phyloP scores from a whole-genome alignment of 2,888 invertebrate genomes.

The Mactromeris polynyma region DNA sequence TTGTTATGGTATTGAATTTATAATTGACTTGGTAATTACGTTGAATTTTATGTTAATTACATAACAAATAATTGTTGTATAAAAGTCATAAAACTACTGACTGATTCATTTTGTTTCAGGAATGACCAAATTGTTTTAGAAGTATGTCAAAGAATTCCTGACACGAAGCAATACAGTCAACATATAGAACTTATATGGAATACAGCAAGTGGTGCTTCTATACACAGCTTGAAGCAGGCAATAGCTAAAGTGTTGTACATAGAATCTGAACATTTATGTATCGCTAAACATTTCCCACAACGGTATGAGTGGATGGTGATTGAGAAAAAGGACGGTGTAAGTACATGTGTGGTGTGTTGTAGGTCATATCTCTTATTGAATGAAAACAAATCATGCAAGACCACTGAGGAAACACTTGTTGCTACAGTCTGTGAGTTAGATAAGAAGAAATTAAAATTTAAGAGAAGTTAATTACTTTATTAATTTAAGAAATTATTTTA shows the following conservation, averaged over 20 bases:
- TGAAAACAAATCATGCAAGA: no score
- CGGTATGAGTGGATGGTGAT: conserved; percentile 82
- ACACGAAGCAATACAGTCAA: conserved; percentile 75
- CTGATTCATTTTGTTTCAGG: conserved; percentile 64
- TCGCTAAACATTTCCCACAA: conserved; percentile 84
- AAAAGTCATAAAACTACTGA: no score
- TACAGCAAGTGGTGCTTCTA: conserved; percentile 75
- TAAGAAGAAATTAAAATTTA: no score
- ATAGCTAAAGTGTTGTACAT: conserved; percentile 72
- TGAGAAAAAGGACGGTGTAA: conserved; percentile 69
- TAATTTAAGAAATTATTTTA: no score
- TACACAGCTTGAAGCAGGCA: conserved; percentile 74
- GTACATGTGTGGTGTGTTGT: background rate
- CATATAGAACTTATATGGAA: conserved; percentile 84
- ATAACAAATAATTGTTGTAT: no score
- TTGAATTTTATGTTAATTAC: no score
- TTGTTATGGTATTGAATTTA: no score
- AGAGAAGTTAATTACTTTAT: no score
- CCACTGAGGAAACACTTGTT: no score
- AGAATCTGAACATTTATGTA: conserved; percentile 75
- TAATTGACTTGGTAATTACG: no score
- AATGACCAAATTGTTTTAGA: conserved; percentile 79
- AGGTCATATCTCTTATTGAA: no score
- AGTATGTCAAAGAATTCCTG: conserved; percentile 77
- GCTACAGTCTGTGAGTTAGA: no score